Evolutionary conservation across 2,888 invertebrate species (phyloP).

Genomic region (Druceiella hillmani): DNA sequence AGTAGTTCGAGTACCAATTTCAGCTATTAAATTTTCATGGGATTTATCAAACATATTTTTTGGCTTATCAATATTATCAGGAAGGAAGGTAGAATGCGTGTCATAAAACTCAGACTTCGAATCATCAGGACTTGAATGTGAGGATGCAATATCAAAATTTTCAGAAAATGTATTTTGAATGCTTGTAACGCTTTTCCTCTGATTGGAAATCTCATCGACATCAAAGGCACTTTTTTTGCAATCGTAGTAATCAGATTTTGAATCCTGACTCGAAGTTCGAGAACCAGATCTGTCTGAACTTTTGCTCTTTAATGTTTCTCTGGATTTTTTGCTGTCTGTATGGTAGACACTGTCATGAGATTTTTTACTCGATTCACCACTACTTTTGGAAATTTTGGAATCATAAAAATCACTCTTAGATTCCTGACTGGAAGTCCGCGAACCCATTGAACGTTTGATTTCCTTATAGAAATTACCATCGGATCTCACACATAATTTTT

Average conservation of each 20-base stretch:
- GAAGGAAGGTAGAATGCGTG: constrained; percentile 43
- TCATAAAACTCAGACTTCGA: constrained; percentile 59
- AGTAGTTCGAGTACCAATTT: constrained; percentile 39
- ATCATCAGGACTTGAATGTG: constrained; percentile 66
- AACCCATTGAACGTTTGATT: constrained; percentile 57
- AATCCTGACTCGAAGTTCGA: constrained; percentile 64
- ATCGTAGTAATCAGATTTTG: constrained; percentile 67
- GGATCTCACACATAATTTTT: constrained; percentile 65
- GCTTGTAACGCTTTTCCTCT: constrained; percentile 36
- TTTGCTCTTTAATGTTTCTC: constrained; percentile 58
- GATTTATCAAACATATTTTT: constrained; percentile 51
- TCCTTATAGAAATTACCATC: constrained; percentile 69
- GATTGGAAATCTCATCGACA: constrained; percentile 33
- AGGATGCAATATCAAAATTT: constrained; percentile 47
- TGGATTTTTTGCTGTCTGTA: constrained; percentile 60
- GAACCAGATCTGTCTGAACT: constrained; percentile 56
- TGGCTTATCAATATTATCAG: constrained; percentile 42
- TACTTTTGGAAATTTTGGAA: constrained; percentile 58
- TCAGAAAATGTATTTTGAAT: constrained; percentile 41
- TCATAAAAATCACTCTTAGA: constrained; percentile 66
- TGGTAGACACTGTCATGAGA: constrained; percentile 60
- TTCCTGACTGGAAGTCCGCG: constrained; percentile 64
- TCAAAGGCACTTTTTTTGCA: constrained; percentile 52
- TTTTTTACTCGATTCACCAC: constrained; percentile 59
- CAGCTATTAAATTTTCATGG: constrained; percentile 55